phyloP scores from a whole-genome alignment of 2,113 vertebrate genomes.

The Fregetta grallaria region DNA sequence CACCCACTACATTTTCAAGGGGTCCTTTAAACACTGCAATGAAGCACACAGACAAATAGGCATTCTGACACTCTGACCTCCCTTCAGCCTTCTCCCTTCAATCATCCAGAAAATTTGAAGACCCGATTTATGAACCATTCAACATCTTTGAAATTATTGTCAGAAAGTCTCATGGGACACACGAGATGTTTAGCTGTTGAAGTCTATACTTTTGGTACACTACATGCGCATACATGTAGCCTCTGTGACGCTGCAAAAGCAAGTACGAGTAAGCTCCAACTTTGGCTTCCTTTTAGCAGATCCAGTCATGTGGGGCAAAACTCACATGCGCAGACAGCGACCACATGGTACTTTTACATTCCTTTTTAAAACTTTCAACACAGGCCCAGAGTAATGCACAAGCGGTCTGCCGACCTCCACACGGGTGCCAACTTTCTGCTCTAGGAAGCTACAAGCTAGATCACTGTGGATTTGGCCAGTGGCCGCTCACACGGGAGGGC shows the following conservation, averaged over 20 bases:
- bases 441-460: neutral
- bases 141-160: neutral
- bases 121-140: neutral
- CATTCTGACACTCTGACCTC: neutral
- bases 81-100: neutral
- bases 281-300: neutral
- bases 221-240: neutral
- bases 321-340: accelerated
- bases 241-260: neutral
- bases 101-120: neutral
- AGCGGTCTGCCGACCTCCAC: neutral
- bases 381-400: neutral
- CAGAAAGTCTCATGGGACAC: neutral
- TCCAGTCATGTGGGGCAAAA: neutral
- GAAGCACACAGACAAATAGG: neutral
- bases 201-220: neutral
- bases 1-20: neutral
- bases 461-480: neutral
- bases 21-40: neutral
- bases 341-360: neutral
- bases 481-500: accelerated
- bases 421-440: neutral
- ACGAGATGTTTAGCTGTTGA: neutral
- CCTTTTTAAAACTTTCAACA: neutral
- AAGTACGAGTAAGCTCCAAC: neutral